A percentile compares a stretch with the other conserved stretches of the same genome.
Evolutionary conservation across 1,140 invertebrate genomes (phyloP).

Genomic region (Orius laevigatus): DNA sequence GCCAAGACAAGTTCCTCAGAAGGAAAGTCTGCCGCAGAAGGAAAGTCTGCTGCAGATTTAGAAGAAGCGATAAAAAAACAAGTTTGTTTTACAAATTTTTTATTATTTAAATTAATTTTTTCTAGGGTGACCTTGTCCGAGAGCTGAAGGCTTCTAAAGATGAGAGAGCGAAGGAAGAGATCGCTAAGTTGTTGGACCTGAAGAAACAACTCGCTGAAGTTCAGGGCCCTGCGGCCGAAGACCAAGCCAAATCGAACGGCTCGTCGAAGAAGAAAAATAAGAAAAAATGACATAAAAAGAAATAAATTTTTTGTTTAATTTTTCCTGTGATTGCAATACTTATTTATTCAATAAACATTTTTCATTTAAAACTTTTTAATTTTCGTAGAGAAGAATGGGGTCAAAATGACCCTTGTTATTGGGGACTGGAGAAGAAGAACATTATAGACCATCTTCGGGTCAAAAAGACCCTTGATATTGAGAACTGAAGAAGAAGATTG

Average conservation of each 20-base stretch:
- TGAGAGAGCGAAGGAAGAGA: conserved; percentile 51
- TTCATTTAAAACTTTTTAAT: no score
- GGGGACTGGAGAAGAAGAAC: no score
- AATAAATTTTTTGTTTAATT: no score
- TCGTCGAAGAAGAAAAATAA: conserved; percentile 12
- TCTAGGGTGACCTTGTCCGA: conserved; percentile 54
- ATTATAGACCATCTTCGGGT: no score
- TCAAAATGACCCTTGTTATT: no score
- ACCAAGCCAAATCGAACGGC: neutral
- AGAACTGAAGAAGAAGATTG: no score
- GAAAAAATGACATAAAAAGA: conserved; percentile 11
- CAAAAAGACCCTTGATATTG: no score
- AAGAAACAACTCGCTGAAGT: conserved; percentile 45
- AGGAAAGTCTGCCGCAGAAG: neutral
- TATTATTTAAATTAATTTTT: conserved; percentile 1
- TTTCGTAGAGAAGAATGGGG: no score
- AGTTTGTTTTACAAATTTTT: neutral
- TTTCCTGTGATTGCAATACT: no score
- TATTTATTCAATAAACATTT: no score
- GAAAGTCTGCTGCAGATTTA: neutral
- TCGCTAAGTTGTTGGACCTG: conserved; percentile 50
- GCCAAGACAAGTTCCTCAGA: no score
- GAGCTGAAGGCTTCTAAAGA: conserved; percentile 57
- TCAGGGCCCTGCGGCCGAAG: neutral
- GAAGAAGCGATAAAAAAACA: conserved; percentile 8